Conservation (phyloP, 2,888 invertebrate genomes). For the Troilus luridus region DNA sequence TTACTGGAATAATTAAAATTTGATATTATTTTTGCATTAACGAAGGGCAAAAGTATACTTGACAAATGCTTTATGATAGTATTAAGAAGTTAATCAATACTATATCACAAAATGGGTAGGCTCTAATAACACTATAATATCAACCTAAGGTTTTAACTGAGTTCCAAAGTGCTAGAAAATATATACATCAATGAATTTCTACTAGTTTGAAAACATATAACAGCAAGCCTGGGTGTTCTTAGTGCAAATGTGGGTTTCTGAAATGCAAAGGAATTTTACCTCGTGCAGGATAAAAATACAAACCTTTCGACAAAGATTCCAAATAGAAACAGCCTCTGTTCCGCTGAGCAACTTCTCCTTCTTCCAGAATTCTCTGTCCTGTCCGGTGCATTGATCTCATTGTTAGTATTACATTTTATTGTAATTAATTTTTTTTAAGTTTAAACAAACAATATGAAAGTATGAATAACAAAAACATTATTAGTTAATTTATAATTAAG, state of each 20-base stretch:
- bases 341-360: slow-evolving; percentile 80
- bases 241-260: slow-evolving; percentile 46
- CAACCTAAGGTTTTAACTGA: not conserved
- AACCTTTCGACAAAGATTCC: slow-evolving; percentile 95
- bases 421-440: not conserved
- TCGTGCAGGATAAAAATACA: slow-evolving; percentile 68
- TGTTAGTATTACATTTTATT: slow-evolving; percentile 48
- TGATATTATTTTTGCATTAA: not conserved
- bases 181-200: slow-evolving; percentile 25
- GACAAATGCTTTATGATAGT: not conserved
- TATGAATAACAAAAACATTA: not conserved
- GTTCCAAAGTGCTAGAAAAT: slow-evolving; percentile 12
- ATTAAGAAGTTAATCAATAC: not conserved
- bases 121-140: not conserved
- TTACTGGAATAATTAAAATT: not conserved
- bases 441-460: not conserved
- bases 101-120: not conserved
- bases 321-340: slow-evolving; percentile 94
- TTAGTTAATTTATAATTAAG: not conserved
- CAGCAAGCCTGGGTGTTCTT: slow-evolving; percentile 38
- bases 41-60: not conserved
- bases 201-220: slow-evolving; percentile 39
- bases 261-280: slow-evolving; percentile 50
- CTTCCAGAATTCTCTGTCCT: slow-evolving; percentile 64
- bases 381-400: slow-evolving; percentile 50